Evolutionary conservation across 2,888 invertebrate genomes (phyloP).

Genomic region (Eugnorisma glareosa): DNA sequence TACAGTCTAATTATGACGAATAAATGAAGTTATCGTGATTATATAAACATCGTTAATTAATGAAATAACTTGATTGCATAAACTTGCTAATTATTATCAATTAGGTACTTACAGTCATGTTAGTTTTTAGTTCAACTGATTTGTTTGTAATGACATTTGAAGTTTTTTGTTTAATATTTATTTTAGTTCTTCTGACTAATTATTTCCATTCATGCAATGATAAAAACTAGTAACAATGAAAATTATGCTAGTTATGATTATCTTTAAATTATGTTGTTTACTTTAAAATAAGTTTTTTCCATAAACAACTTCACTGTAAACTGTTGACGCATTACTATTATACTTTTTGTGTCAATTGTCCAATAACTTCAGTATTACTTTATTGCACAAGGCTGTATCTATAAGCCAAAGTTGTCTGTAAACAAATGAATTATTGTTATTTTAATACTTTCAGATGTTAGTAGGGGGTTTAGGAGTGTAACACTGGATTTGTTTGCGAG

Average conservation of each 20-base stretch:
- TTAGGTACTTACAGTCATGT: constrained; percentile 23
- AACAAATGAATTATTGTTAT: not conserved
- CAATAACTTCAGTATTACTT: not conserved
- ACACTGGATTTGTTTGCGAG: too few species aligned
- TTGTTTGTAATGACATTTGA: constrained; percentile 22
- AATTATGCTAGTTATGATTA: not conserved
- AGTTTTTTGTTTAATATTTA: constrained; percentile 20
- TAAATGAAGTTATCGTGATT: constrained; percentile 41
- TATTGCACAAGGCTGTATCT: not conserved
- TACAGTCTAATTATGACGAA: constrained; percentile 36
- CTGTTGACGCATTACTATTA: not conserved
- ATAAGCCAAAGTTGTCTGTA: not conserved
- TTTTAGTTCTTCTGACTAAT: constrained; percentile 8
- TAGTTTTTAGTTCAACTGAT: constrained; percentile 28
- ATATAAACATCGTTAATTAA: constrained; percentile 40
- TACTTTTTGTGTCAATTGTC: not conserved
- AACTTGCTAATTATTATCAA: constrained; percentile 48
- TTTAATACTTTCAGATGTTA: not conserved
- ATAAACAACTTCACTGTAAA: not conserved
- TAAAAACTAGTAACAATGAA: not conserved
- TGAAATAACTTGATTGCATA: constrained; percentile 46
- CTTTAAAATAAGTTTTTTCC: not conserved
- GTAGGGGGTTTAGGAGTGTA: too few species aligned
- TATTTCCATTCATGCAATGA: not conserved
- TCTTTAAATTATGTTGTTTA: constrained; percentile 23